phyloP scores from a whole-genome alignment of 2,888 invertebrate genomes.

The Ypsolopha sequella region DNA sequence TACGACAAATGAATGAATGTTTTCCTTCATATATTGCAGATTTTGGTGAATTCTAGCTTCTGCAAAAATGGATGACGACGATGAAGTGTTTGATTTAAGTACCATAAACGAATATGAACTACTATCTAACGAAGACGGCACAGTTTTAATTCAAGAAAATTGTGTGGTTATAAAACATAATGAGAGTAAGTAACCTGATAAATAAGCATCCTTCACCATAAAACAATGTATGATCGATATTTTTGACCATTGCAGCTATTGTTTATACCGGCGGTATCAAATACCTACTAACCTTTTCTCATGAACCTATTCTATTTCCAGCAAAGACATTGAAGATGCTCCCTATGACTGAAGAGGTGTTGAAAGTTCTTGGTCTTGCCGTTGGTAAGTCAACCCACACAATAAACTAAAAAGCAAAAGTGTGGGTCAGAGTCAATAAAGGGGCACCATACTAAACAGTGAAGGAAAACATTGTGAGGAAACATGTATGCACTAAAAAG shows the following conservation, averaged over 20 bases:
- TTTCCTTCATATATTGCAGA: too few relatives aligned
- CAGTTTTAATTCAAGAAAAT: conserved; percentile 3
- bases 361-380: conserved; percentile 2
- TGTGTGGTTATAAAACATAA: conserved; percentile 2
- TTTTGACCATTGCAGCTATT: too few relatives aligned
- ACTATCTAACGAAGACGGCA: conserved; percentile 4
- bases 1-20: too few relatives aligned
- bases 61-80: neutral
- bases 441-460: too few relatives aligned
- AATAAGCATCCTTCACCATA: too few relatives aligned
- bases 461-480: too few relatives aligned
- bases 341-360: conserved; percentile 3
- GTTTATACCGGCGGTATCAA: neutral
- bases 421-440: too few relatives aligned
- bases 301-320: neutral
- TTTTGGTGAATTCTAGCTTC: too few relatives aligned
- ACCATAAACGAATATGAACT: conserved; percentile 2
- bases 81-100: conserved; percentile 3
- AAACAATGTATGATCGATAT: neutral
- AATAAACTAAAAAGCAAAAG: too few relatives aligned
- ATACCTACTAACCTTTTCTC: neutral
- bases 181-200: neutral
- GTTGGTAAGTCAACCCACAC: neutral
- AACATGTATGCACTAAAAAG: too few relatives aligned
- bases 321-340: conserved; percentile 1